phyloP scores from a whole-genome alignment of 2,888 invertebrate species.

The Synanthedon andrenaeformis region DNA sequence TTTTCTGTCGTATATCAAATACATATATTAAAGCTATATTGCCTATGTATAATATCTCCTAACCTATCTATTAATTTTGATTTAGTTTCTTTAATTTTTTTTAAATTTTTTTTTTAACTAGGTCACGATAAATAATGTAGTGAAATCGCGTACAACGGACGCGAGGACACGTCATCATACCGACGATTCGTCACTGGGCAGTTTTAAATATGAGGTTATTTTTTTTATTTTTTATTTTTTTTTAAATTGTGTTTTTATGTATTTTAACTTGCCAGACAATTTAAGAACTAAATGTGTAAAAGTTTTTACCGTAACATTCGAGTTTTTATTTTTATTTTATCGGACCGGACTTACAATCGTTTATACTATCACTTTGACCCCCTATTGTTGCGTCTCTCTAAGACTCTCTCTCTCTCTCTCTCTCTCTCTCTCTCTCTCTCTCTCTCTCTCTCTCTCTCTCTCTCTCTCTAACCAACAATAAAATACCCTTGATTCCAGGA shows the following conservation, averaged over 20 bases:
- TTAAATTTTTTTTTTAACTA: slow-evolving; percentile 14
- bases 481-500: slow-evolving; percentile 33
- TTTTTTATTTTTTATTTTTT: slow-evolving; percentile 16
- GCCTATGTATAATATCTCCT: too few relatives aligned
- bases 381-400: not conserved
- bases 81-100: slow-evolving; percentile 5
- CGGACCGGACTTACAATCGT: too few relatives aligned
- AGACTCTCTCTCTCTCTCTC: not conserved
- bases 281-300: too few relatives aligned
- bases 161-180: slow-evolving; percentile 73
- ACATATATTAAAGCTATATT: too few relatives aligned
- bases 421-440: too few relatives aligned
- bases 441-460: too few relatives aligned
- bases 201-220: slow-evolving; percentile 76
- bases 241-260: slow-evolving; percentile 7
- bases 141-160: slow-evolving; percentile 37
- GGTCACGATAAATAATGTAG: slow-evolving; percentile 49
- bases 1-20: too few relatives aligned
- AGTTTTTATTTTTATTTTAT: too few relatives aligned
- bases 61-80: not conserved
- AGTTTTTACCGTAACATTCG: too few relatives aligned
- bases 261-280: not conserved
- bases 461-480: not conserved
- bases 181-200: slow-evolving; percentile 78
- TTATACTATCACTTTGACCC: too few relatives aligned